Conservation (phyloP, 2,888 invertebrate species). For the Eucera pruinosa region DNA sequence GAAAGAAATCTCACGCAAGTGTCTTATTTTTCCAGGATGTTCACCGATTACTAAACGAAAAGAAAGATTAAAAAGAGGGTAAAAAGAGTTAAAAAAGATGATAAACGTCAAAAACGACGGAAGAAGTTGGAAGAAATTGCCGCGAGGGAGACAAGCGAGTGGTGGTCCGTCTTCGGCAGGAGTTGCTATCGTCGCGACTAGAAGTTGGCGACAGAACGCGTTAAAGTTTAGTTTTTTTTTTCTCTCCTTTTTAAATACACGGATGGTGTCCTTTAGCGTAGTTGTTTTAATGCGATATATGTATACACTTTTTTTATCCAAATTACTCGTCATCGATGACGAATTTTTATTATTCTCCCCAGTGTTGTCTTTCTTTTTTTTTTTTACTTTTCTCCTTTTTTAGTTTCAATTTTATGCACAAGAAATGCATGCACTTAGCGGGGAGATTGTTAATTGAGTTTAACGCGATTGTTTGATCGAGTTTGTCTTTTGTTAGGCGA, state of each 20-base stretch:
- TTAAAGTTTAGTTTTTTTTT: slow-evolving; percentile 1
- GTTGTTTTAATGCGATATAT: slow-evolving; percentile 10
- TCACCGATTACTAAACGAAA: slow-evolving; percentile 62
- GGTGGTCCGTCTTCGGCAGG: slow-evolving; percentile 1
- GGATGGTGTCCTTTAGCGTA: slow-evolving; percentile 19
- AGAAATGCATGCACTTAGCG: neutral
- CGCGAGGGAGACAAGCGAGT: slow-evolving; percentile 36
- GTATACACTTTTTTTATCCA: slow-evolving; percentile 19
- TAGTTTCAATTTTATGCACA: neutral
- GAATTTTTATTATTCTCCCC: slow-evolving; percentile 23
- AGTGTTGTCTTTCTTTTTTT: neutral
- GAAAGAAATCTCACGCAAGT: slow-evolving; percentile 80
- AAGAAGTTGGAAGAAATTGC: slow-evolving; percentile 71
- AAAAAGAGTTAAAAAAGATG: slow-evolving; percentile 1
- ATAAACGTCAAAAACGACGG: slow-evolving; percentile 23
- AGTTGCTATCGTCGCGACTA: slow-evolving; percentile 8
- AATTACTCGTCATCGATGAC: slow-evolving; percentile 22
- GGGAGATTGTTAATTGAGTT: slow-evolving; percentile 17
- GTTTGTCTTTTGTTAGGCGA: slow-evolving; percentile 19
- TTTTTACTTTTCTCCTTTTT: neutral
- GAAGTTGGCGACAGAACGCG: slow-evolving; percentile 23
- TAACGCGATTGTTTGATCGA: slow-evolving; percentile 20
- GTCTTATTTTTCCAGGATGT: slow-evolving; percentile 79
- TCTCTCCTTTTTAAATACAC: slow-evolving; percentile 5
- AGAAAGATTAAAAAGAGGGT: slow-evolving; percentile 28